A percentile compares a stretch with the other conserved stretches of the same genome.
These are phyloP conservation scores for Pheucticus melanocephalus DNA, from an alignment of 2,113 vertebrate species.

Conservation along the genomic window DNA sequence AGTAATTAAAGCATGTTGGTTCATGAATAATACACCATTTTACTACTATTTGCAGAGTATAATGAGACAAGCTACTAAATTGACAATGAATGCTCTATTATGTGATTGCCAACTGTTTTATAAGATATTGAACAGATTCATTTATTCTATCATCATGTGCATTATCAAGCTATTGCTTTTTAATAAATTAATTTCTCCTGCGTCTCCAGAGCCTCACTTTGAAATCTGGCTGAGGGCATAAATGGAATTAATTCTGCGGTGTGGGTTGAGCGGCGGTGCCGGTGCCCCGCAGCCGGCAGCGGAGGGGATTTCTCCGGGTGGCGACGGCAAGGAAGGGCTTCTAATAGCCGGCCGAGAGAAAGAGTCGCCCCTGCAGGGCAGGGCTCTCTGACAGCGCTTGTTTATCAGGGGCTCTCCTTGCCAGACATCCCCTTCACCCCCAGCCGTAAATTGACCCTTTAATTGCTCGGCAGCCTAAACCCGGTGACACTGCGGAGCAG, in stretches of 20 bases:
- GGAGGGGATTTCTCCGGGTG: background rate
- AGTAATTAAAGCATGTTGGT: constrained; percentile 76
- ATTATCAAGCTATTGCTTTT: constrained; percentile 76
- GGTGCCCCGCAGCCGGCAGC: background rate
- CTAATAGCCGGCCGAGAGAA: background rate
- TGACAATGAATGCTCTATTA: constrained; percentile 74
- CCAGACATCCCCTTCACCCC: background rate
- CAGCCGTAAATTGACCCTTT: background rate
- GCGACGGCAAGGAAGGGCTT: background rate
- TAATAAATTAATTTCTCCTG: constrained; percentile 79
- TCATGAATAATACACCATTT: constrained; percentile 80
- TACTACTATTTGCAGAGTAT: constrained; percentile 71
- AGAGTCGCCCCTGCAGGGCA: background rate
- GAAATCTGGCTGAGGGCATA: constrained; percentile 69
- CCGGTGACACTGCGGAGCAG: background rate
- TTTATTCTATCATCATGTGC: constrained; percentile 72
- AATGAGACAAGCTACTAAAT: constrained; percentile 72
- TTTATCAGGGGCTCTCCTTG: background rate
- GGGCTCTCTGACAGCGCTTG: background rate
- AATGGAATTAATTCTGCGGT: constrained; percentile 67
- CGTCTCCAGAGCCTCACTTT: constrained; percentile 68
- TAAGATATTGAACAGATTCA: constrained; percentile 75
- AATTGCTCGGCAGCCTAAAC: constrained; percentile 7
- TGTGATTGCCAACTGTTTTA: constrained; percentile 79
- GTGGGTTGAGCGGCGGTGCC: background rate